phyloP scores from a whole-genome alignment of 2,113 vertebrate species.

The Gymnarchus niloticus region DNA sequence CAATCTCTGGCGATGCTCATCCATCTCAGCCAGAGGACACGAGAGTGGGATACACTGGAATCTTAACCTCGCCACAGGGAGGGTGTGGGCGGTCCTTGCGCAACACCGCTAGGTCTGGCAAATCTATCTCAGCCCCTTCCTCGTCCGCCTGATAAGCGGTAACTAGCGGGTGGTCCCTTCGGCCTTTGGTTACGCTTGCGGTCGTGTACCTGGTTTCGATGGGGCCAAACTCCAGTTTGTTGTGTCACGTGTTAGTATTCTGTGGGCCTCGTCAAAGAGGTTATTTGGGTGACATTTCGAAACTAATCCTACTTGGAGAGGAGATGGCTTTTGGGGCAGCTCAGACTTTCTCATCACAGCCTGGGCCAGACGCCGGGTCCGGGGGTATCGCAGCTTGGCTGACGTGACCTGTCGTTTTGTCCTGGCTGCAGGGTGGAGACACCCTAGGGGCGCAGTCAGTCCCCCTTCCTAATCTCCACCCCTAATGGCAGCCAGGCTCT shows the following conservation, averaged over 20 bases:
- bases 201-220: not conserved
- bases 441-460: not conserved
- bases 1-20: not conserved
- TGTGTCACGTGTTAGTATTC: not conserved
- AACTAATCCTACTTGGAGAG: not conserved
- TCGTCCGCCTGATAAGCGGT: not conserved
- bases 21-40: conserved; percentile 28
- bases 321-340: no score
- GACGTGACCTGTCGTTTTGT: not conserved
- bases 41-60: not conserved
- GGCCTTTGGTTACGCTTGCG: not conserved
- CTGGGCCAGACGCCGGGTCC: not conserved
- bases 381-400: no score
- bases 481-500: not conserved
- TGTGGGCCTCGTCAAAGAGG: not conserved
- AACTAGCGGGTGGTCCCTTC: not conserved
- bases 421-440: not conserved
- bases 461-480: not conserved
- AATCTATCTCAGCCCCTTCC: not conserved
- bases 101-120: conserved; percentile 4
- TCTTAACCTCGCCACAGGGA: not conserved
- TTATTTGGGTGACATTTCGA: not conserved
- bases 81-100: not conserved
- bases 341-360: not conserved
- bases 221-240: not conserved